A percentile compares a stretch with the other conserved stretches of the same genome.
phyloP scores from a whole-genome alignment of 2,888 invertebrate species.

The Leucophora obtusa region DNA sequence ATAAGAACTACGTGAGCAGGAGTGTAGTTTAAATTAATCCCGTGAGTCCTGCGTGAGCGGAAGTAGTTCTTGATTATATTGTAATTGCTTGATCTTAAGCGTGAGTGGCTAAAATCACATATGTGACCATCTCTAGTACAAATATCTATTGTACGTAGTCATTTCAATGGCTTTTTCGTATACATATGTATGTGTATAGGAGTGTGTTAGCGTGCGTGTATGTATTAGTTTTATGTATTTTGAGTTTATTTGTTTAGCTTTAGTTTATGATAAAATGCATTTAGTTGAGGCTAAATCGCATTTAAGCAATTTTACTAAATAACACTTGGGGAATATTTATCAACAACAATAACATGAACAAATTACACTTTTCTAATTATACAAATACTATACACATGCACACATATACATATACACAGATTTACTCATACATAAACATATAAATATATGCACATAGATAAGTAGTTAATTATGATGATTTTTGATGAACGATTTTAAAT shows the following conservation, averaged over 20 bases:
- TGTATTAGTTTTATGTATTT: slow-evolving; percentile 15
- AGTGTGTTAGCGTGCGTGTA: slow-evolving; percentile 11
- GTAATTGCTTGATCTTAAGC: too few relatives aligned
- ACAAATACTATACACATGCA: slow-evolving; percentile 35
- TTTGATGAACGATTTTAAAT: slow-evolving; percentile 58
- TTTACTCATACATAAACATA: slow-evolving; percentile 3
- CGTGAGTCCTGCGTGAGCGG: too few relatives aligned
- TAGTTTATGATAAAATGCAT: slow-evolving; percentile 63
- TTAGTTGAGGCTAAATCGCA: slow-evolving; percentile 61
- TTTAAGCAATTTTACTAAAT: slow-evolving; percentile 68
- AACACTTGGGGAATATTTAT: slow-evolving; percentile 68
- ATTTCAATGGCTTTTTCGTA: slow-evolving; percentile 2
- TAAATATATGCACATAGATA: slow-evolving; percentile 50
- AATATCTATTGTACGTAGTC: too few relatives aligned
- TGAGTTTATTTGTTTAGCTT: slow-evolving; percentile 62
- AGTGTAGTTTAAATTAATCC: too few relatives aligned
- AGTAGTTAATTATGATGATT: slow-evolving; percentile 63
- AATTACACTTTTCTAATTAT: slow-evolving; percentile 63
- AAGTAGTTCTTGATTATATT: too few relatives aligned
- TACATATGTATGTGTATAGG: slow-evolving; percentile 16
- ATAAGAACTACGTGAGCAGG: too few relatives aligned
- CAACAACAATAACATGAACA: slow-evolving; percentile 62
- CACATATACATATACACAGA: slow-evolving; percentile 5
- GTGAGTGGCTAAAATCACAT: too few relatives aligned
- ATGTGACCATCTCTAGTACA: too few relatives aligned